These are phyloP conservation scores for Amblyopsis hoosieri DNA, from an alignment of 2,797 vertebrate genomes.

Conservation along the genomic window DNA sequence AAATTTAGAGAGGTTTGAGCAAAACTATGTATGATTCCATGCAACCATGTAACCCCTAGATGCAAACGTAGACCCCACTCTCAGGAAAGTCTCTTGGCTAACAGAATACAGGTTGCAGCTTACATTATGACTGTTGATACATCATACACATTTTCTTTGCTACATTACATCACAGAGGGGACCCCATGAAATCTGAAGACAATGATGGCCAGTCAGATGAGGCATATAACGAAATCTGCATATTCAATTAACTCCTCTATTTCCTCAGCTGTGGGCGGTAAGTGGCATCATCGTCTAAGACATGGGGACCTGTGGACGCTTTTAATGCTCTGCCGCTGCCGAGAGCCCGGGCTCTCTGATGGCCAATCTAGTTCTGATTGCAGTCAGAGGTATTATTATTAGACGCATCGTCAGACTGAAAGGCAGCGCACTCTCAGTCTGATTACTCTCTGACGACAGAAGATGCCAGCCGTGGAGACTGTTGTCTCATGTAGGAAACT, in stretches of 20 bases:
- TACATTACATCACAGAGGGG: slow-evolving; percentile 8
- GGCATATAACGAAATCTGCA: slow-evolving; percentile 4
- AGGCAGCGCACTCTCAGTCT: slow-evolving; percentile 6
- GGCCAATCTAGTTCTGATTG: slow-evolving; percentile 30
- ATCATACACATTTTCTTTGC: slow-evolving; percentile 12
- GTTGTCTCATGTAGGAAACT: slow-evolving; percentile 11
- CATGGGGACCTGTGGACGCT: slow-evolving; percentile 13
- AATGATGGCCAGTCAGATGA: background rate
- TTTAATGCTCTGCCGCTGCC: slow-evolving; percentile 2
- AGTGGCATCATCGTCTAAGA: background rate
- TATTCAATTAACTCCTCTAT: slow-evolving; percentile 13
- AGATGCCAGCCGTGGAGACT: background rate
- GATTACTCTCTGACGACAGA: slow-evolving; percentile 18
- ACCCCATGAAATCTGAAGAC: slow-evolving; percentile 4
- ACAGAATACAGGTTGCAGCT: background rate
- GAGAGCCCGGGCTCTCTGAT: slow-evolving; percentile 21
- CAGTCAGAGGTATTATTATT: slow-evolving; percentile 27
- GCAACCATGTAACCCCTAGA: slow-evolving; percentile 13
- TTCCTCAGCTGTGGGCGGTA: slow-evolving; percentile 3
- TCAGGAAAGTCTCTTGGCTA: slow-evolving; percentile 8
- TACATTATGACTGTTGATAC: slow-evolving; percentile 1
- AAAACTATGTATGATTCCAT: slow-evolving; percentile 22
- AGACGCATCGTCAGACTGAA: slow-evolving; percentile 16
- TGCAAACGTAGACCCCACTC: slow-evolving; percentile 20
- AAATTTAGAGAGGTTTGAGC: slow-evolving; percentile 34